Evolutionary conservation across 2,113 vertebrate genomes (phyloP), one percentile per base, ranked within the genome.

Genomic region (Equus quagga): DNA sequence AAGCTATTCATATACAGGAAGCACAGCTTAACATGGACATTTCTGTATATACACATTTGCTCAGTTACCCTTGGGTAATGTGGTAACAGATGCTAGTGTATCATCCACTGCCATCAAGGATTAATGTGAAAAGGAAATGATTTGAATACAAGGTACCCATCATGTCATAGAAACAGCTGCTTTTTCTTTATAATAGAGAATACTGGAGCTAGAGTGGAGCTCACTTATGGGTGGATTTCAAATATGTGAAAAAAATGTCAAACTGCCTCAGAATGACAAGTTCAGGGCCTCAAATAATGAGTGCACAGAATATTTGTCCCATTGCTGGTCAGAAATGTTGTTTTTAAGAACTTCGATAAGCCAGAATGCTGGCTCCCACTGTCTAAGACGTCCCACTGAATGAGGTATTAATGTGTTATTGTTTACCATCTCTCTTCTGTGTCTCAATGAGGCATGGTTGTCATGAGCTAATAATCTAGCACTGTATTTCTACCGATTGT

Each of bases 51-150:
- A 91, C 21, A 84, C 65, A 54, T 97, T 96, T 97, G 46, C 24
- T 54, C 60, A 76, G 64, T 0, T 90, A 94, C 95, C 88, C 92
- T 96, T 95, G 97, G 92, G 93, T 95, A 96, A 96, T 89, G 6
- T 0, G 0, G 3, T 89, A 98, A 96, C 96, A 98, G 98, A 98
- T 96, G 94, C 81, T 95, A 97, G 12, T 54, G 90, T 92, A 58
- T 80, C 94, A 98, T 91, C 97, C 93, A 89, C 80, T 98, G 94
- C 97, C 97, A 97, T 33, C 91, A 96, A 97, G 95, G 96, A 98
- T 97, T 97, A 98, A 94, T 92, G 65, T 98, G 97, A 98, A 96
- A 97, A 91, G 75, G 51, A 97, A 98, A 97, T 97, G 78, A 98
- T 97, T 69, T 98, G 96, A 98, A 97, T 97, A 96, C 86, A 89